Base-by-base conservation (phyloP, 2,113 vertebrate genomes). In the Daboia siamensis region DNA sequence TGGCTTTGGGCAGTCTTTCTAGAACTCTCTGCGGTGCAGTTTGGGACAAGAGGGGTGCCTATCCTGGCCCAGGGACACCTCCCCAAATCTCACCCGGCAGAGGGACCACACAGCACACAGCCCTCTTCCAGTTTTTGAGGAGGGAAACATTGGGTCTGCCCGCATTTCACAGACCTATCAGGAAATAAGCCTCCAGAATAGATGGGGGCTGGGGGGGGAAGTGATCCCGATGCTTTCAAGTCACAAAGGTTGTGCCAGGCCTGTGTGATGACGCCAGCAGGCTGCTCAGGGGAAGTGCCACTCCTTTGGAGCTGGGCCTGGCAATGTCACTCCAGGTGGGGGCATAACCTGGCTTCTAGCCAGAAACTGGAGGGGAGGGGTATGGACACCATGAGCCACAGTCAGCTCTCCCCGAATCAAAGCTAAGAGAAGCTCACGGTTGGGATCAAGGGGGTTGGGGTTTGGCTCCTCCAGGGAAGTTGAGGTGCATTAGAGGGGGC, bases 1-100 rank as follows among this genome's bases (percentile, higher is more conserved):
- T 93, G 96, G 94, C 96, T 96, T 95, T 95, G 94, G 96, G 94
- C 94, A 26, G 21, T 46, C 93, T 87, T 95, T 94, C 95, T 97
- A 95, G 96, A 97, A 96, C 95, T 95, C 97, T 96, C 94, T 11
- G 12, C 12, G 64, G 64, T n/a, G 61, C 64, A 69, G 11, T 15
- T 15, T n/a, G 64, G n/a, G 69, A 10, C 20, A 86, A 6, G 24
- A 54, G 88, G 33, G 46, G 9, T 7, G 33, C 92, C 93, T 48
- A 44, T 15, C 10, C 94, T 91, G n/a, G 61, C 5, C 21, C 20
- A n/a, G 59, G 51, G 51, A 15, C 51, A 6, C 5, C 44, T 10
- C 23, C 56, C 94, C 94, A 94, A 55, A 74, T 92, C 90, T 54
- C 26, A 20, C 4, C 56, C 1, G 39, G 0, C 44, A 0, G 26